These are phyloP conservation scores for Tortrix viridana DNA, from an alignment of 2,888 invertebrate species.

Conservation along the genomic window DNA sequence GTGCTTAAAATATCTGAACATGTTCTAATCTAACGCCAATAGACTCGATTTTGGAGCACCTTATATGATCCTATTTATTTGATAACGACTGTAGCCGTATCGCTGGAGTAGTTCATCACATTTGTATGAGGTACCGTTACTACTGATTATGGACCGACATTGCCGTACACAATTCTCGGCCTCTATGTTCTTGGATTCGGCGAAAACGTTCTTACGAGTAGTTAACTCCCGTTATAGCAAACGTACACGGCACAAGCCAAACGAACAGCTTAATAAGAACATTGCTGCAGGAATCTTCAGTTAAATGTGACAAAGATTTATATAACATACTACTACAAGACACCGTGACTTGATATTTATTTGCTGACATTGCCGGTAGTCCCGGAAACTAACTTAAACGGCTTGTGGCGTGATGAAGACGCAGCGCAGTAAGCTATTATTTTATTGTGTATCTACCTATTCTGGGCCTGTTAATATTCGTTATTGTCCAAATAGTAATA, in stretches of 20 bases:
- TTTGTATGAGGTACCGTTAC: too few relatives aligned
- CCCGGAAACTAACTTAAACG: neutral
- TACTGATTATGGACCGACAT: too few relatives aligned
- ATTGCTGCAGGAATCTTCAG: neutral
- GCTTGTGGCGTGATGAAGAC: neutral
- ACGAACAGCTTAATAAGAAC: neutral
- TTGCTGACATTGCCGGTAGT: neutral
- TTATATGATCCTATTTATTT: too few relatives aligned
- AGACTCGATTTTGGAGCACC: too few relatives aligned
- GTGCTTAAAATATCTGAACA: too few relatives aligned
- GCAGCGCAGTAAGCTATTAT: neutral
- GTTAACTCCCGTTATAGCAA: neutral
- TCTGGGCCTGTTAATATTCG: too few relatives aligned
- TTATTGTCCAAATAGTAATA: too few relatives aligned
- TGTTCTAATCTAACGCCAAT: too few relatives aligned
- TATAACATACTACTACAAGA: constrained; percentile 4
- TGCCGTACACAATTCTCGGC: too few relatives aligned
- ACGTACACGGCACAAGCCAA: neutral
- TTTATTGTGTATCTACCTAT: neutral
- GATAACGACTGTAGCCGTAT: too few relatives aligned
- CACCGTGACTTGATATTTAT: constrained; percentile 15
- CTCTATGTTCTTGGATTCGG: too few relatives aligned
- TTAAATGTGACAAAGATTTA: constrained; percentile 3
- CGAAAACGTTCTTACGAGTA: neutral
- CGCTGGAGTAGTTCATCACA: too few relatives aligned